Evolutionary conservation across 1,140 invertebrate species (phyloP), one percentile per base, ranked within the genome.

Genomic region (Drosophila truncata): DNA sequence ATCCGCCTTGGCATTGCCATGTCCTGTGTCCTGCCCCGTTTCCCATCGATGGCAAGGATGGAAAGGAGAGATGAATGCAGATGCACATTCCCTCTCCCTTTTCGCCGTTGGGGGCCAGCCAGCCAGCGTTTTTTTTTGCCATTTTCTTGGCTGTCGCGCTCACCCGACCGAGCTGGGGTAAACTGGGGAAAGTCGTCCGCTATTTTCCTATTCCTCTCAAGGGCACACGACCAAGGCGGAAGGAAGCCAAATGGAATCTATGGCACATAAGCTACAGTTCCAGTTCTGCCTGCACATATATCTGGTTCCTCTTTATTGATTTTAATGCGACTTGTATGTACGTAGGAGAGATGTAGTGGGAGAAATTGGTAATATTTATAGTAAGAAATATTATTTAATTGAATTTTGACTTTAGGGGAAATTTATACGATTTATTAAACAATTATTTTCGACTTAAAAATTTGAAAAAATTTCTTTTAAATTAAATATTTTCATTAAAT

Each of bases 191-290:
- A 60, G 66, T 54, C 44, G 23, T 58, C 42, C 27, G 47, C 37
- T 70, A 58, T 71, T 50, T 78, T 59, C 31, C 58, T 67, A 60
- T 50, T 61, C 44, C 47, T 84, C 85, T 90, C 85, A 90, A 88
- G 85, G 85, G 85, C 85, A 86, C 74, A 86, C 74, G 58, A 66
- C n/a, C 44, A 46, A 49, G 44, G 67, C 52, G 67, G 62, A 47
- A 70, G 63, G 66, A 60, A 69, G 74, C 58, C 62, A 78, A 87
- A 80, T 78, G 80, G 72, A 83, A 83, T 80, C 78, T 83, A 67
- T 88, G 66, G 78, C 65, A 69, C 64, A 76, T 62, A 70, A 83
- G 75, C 70, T 70, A 88, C 66, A 73, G 55, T 78, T 73, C 64
- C 61, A 76, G 54, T 62, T 83, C 42, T 42, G 66, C 18, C 14